These are phyloP conservation scores for Phlogophora meticulosa DNA, from an alignment of 2,888 invertebrate species.

Conservation along the genomic window DNA sequence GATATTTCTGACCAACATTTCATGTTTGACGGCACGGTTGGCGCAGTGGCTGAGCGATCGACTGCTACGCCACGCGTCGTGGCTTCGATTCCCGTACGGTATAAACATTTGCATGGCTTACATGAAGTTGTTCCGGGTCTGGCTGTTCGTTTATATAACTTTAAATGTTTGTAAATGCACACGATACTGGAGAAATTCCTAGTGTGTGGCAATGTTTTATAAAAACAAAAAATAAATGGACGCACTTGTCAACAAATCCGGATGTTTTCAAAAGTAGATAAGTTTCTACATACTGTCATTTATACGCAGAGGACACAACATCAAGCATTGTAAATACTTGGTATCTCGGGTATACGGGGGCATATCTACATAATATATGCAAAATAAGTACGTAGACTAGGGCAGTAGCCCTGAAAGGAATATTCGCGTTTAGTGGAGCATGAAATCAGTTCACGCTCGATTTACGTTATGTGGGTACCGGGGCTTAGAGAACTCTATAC, in stretches of 20 bases:
- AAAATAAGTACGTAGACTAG: constrained; percentile 18
- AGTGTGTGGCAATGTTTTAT: too few species aligned
- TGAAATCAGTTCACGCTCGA: constrained; percentile 73
- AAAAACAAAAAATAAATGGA: background rate
- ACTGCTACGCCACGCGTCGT: too few species aligned
- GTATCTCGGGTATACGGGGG: constrained; percentile 2
- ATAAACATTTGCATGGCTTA: too few species aligned
- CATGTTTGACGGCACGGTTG: too few species aligned
- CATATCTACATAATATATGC: constrained; percentile 27
- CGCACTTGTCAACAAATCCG: constrained; percentile 3
- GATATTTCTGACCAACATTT: too few species aligned
- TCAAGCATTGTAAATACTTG: constrained; percentile 18
- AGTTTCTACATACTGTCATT: constrained; percentile 15
- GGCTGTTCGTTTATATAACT: too few species aligned
- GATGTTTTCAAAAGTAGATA: background rate
- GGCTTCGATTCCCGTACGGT: too few species aligned
- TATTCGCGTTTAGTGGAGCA: constrained; percentile 63
- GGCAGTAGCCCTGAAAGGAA: constrained; percentile 26
- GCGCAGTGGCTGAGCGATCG: too few species aligned
- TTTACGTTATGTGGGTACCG: constrained; percentile 65
- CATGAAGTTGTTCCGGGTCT: too few species aligned
- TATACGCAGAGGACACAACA: constrained; percentile 13
- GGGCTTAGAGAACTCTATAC: constrained; percentile 60
- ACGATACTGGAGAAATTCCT: too few species aligned
- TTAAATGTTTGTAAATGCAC: too few species aligned